Evolutionary conservation across 1,140 invertebrate species (phyloP), one percentile per base, ranked within the genome.

Genomic region (Saccostrea echinata): DNA sequence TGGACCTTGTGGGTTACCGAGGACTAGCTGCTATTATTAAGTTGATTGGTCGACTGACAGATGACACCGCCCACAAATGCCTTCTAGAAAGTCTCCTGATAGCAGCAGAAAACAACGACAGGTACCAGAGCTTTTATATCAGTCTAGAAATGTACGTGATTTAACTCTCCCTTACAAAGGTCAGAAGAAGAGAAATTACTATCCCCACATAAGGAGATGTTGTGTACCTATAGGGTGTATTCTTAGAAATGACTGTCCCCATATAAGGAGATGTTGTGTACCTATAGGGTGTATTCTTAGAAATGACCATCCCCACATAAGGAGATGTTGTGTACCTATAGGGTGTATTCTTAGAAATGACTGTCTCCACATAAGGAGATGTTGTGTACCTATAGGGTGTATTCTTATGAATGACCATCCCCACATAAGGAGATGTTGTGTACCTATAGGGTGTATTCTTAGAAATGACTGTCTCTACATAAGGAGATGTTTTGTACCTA

Each of bases 21-120:
- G 88, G 85, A 30, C 3, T 89, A 53, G 86, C 86, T 64, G 51
- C 88, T 8, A 89, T 89, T 11, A 89, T 89, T 2, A 89, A 89
- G 83, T 33, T 89, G 55, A 89, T 89, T 51, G 88, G 88, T 61
- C 84, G 88, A 83, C 64, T 89, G 2, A 61, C 57, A 64, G 30
- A 85, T 71, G 52, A 76, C 43, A 71, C 55, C 18, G 82, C 82
- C 33, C 88, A 89, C 27, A 61, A 85, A 4, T 55, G 55, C 33
- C 84, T 89, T 33, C 61, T 89, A 27, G 86, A 87, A 81, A 71
- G 83, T 84, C 52, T 89, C 0, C 53, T 85, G 27, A 80, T 27
- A 30, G 83, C 88, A 43, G 88, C 88, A n/a, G 83, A 33, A 55
- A 13, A 53, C 6, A 64, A 53, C 84, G 57, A 87, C 51, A 89